Conservation (phyloP, 2,113 vertebrate genomes). For the Antennarius striatus region DNA sequence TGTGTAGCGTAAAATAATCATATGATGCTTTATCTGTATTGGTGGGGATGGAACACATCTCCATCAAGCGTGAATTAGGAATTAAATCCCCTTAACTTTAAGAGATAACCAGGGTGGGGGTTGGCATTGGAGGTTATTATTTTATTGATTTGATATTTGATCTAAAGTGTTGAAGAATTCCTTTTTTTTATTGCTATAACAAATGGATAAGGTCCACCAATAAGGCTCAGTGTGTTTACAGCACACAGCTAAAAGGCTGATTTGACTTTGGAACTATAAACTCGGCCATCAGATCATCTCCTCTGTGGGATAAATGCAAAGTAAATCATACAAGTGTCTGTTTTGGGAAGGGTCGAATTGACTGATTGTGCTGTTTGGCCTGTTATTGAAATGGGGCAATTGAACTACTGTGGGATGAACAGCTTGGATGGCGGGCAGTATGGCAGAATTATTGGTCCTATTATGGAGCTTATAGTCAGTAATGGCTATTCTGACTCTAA, state of each 20-base stretch:
- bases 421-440: slow-evolving; percentile 42
- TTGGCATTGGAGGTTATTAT: too few relatives aligned
- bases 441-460: slow-evolving; percentile 48
- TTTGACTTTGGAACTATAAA: slow-evolving; percentile 48
- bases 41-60: too few relatives aligned
- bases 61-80: slow-evolving; percentile 9
- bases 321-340: slow-evolving; percentile 39
- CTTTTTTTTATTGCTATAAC: slow-evolving; percentile 15
- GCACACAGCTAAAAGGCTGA: slow-evolving; percentile 25
- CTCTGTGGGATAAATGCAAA: slow-evolving; percentile 24
- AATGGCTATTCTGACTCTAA: slow-evolving; percentile 51
- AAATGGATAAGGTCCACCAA: neutral
- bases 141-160: too few relatives aligned
- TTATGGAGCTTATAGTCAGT: slow-evolving; percentile 53
- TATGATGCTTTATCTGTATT: slow-evolving; percentile 27
- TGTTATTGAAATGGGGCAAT: slow-evolving; percentile 41
- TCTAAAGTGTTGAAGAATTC: neutral
- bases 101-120: too few relatives aligned
- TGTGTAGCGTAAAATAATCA: slow-evolving; percentile 23
- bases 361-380: slow-evolving; percentile 42
- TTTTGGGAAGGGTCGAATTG: slow-evolving; percentile 35
- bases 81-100: slow-evolving; percentile 10
- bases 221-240: slow-evolving; percentile 1
- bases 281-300: slow-evolving; percentile 14
- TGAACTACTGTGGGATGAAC: slow-evolving; percentile 48